Evolutionary conservation across 2,888 invertebrate genomes (phyloP).

Genomic region (Cheilosia vulpina): DNA sequence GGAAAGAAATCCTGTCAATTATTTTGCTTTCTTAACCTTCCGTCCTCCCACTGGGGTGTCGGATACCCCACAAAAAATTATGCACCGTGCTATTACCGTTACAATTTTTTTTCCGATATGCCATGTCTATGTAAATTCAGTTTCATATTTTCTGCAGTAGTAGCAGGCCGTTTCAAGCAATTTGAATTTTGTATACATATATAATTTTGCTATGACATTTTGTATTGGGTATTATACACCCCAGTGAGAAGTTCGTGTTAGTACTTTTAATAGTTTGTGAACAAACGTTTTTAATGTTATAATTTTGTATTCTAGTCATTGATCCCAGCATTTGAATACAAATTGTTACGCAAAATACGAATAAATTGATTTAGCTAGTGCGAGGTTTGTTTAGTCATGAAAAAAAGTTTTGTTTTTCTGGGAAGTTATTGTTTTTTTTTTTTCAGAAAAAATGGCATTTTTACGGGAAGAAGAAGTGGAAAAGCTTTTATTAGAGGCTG

Average conservation of each 20-base stretch:
- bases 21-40: conserved; percentile 1
- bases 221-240: conserved; percentile 17
- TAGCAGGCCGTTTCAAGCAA: background rate
- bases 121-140: conserved; percentile 19
- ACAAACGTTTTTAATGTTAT: conserved; percentile 7
- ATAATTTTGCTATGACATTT: conserved; percentile 21
- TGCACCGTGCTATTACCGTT: conserved; percentile 8
- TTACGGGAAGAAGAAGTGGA: conserved; percentile 12
- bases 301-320: too few species aligned
- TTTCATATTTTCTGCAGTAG: conserved; percentile 11
- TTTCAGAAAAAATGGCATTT: conserved; percentile 20
- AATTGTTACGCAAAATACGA: too few species aligned
- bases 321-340: too few species aligned
- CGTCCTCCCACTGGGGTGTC: conserved; percentile 20
- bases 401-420: background rate
- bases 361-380: too few species aligned
- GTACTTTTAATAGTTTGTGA: conserved; percentile 10
- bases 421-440: conserved; percentile 5
- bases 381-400: too few species aligned
- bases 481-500: conserved; percentile 34
- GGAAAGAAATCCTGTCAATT: too few species aligned
- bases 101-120: conserved; percentile 8
- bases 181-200: conserved; percentile 10
- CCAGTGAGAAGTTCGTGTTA: background rate
- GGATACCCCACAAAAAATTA: conserved; percentile 23